These are phyloP conservation scores for Drosophila pallidifrons DNA, from an alignment of 1,140 invertebrate genomes.

Conservation along the genomic window DNA sequence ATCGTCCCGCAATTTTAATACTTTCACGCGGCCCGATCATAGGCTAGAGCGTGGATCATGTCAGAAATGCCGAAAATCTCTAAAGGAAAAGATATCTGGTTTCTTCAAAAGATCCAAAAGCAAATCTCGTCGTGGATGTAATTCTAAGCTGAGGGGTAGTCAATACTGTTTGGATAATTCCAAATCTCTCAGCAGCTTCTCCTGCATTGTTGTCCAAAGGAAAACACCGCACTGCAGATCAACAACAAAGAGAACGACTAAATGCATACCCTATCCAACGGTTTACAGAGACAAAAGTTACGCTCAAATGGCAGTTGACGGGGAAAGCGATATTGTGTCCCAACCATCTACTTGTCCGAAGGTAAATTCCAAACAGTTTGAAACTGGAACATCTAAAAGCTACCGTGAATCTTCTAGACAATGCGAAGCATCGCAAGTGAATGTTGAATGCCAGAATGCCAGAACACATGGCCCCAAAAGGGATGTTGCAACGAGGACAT, in stretches of 20 bases:
- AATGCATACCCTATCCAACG: conserved; percentile 28
- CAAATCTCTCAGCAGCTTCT: not conserved
- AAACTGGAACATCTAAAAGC: conserved; percentile 13
- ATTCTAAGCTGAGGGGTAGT: too few species aligned
- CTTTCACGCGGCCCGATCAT: not conserved
- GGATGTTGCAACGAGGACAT: not conserved
- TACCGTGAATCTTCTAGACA: conserved; percentile 17
- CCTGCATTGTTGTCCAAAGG: not conserved
- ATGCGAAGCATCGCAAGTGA: not conserved
- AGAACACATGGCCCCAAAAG: not conserved
- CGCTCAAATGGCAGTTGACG: not conserved
- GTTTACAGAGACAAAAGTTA: conserved; percentile 2
- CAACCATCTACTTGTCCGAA: not conserved
- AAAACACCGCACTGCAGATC: not conserved
- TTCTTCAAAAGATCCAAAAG: conserved; percentile 40
- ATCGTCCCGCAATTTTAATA: not conserved
- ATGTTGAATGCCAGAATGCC: not conserved
- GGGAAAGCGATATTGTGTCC: not conserved
- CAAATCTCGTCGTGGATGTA: not conserved
- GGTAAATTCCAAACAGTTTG: conserved; percentile 33
- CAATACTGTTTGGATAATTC: not conserved
- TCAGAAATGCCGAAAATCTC: not conserved
- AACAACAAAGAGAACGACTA: not conserved
- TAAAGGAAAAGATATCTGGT: conserved; percentile 33
- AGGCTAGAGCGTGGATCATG: not conserved